Conservation (phyloP, 2,113 vertebrate genomes). For the Pollachius pollachius region DNA sequence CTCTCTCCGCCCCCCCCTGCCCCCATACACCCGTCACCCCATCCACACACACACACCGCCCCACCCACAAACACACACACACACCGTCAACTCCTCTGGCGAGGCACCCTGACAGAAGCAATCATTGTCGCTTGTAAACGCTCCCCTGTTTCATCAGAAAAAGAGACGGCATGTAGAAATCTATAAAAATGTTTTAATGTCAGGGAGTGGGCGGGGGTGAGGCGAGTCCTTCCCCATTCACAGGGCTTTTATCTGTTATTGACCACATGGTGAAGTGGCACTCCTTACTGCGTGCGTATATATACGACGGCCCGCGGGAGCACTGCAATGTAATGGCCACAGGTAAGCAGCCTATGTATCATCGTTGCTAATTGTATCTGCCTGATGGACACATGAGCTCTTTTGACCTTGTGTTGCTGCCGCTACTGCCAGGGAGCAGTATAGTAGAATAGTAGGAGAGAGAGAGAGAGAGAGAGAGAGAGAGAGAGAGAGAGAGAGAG, state of each 20-base stretch:
- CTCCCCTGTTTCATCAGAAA: constrained; percentile 51
- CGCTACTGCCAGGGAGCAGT: too few species aligned
- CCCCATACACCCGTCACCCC: constrained; percentile 4
- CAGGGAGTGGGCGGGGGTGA: constrained; percentile 26
- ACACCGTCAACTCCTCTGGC: neutral
- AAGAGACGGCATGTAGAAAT: constrained; percentile 66
- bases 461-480: constrained; percentile 13
- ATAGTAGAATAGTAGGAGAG: neutral
- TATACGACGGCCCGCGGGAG: constrained; percentile 29
- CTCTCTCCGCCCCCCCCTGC: too few species aligned
- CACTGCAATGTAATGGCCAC: constrained; percentile 55
- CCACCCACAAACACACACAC: too few species aligned
- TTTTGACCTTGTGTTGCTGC: constrained; percentile 25
- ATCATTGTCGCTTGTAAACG: constrained; percentile 66
- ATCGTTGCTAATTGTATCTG: constrained; percentile 68
- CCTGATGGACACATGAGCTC: constrained; percentile 53
- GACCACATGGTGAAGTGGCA: constrained; percentile 57
- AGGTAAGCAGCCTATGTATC: constrained; percentile 57
- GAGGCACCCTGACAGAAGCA: constrained; percentile 58
- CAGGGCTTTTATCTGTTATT: constrained; percentile 67
- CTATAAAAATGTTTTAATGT: constrained; percentile 73
- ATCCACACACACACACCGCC: neutral
- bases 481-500: constrained; percentile 16
- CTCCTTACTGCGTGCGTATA: constrained; percentile 27
- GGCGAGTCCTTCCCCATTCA: constrained; percentile 50